Percentiles rank a stretch among this genome's conserved stretches.
phyloP scores from a whole-genome alignment of 1,140 invertebrate genomes.

The Polyergus mexicanus region DNA sequence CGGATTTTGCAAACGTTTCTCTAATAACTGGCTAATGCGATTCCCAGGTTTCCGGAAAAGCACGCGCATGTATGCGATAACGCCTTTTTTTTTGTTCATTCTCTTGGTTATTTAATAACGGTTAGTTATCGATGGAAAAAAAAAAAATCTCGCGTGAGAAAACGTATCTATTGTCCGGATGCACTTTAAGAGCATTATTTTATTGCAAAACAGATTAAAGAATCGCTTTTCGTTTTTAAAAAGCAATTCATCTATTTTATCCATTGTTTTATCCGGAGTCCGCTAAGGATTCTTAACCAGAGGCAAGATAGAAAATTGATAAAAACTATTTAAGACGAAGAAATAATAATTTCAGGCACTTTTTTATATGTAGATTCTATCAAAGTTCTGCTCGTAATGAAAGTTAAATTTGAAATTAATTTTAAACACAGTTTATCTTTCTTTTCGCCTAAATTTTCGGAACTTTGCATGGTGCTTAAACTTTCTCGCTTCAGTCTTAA shows the following conservation, averaged over 20 bases:
- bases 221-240: background rate
- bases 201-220: background rate
- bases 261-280: conserved; percentile 3
- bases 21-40: background rate
- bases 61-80: conserved; percentile 30
- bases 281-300: background rate
- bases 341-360: background rate
- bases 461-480: background rate
- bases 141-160: conserved; percentile 1
- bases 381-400: conserved; percentile 23
- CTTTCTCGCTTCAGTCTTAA: background rate
- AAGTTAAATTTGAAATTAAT: conserved; percentile 51
- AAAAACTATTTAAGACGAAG: conserved; percentile 22
- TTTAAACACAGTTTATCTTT: conserved; percentile 5
- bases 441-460: conserved; percentile 1
- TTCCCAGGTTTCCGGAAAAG: conserved; percentile 8
- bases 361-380: conserved; percentile 11
- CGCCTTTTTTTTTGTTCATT: conserved; percentile 1
- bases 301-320: background rate
- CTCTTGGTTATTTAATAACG: background rate
- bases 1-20: conserved; percentile 16
- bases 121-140: conserved; percentile 12
- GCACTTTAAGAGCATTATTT: background rate
- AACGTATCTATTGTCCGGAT: conserved; percentile 16
- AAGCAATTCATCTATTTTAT: background rate